Evolutionary conservation across 2,888 invertebrate species (phyloP), one percentile per base, ranked within the genome.

Genomic region (Cabera pusaria): DNA sequence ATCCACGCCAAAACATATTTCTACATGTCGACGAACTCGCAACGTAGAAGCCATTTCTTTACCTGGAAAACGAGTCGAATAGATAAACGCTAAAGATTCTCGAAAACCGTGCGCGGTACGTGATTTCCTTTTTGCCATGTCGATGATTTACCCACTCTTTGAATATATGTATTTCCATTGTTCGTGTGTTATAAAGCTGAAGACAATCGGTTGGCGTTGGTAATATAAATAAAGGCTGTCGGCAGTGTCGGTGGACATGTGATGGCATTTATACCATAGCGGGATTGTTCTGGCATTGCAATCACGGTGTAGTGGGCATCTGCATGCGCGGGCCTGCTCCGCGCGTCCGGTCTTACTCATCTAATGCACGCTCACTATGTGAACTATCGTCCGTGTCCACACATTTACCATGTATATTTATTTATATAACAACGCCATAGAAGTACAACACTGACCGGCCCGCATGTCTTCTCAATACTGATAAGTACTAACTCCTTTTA

Each of bases 261-360:
- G 76, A 82, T 78, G 86, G 85, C 72, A 85, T 86, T 85, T 80
- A 83, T 84, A 79, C 86, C 85, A 78, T 80, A 82, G 72, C 60
- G 57, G 79, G 73, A 51, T 59, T 59, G 73, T 71, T 82, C 83
- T 79, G 70, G 85, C 73, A 86, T 86, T 75, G 81, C 82, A 76
- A 86, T 79, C 82, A 79, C 74, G 77, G 50, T 54, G 63, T 52
- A 47, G 49, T 54, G 62, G 62, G 68, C 72, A 85, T 85, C 83
- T 79, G 79, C 84, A 86, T 86, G 87, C 82, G 66, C 60, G 61
- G 56, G 56, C 72, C 24, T 68, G 66, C 59, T 60, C 62, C 56
- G 53, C 63, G 82, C 86, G 84, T 87, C 87, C 87, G 87, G 86
- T 77, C 72, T 76, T 83, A 81, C 82, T 83, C 84, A 81, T 80